Percentiles rank a stretch among this genome's conserved stretches.
phyloP scores from a whole-genome alignment of 2,888 invertebrate species.

The Agrilus biguttatus region DNA sequence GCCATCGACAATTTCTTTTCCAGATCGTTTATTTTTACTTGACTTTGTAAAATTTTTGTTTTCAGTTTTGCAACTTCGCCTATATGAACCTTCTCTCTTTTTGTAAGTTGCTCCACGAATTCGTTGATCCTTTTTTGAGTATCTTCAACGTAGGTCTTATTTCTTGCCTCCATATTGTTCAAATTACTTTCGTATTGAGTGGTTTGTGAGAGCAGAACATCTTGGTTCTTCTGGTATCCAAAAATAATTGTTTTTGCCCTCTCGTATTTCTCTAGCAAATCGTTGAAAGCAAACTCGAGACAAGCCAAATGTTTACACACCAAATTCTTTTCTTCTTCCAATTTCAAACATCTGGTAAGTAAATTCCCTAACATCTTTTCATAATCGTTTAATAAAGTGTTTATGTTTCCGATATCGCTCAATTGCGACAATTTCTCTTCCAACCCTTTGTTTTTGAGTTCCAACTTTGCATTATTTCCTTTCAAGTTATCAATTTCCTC shows the following conservation, averaged over 20 bases:
- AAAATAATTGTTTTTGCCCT: conserved; percentile 19
- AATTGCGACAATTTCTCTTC: background rate
- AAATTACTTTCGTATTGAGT: conserved; percentile 16
- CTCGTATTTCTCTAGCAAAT: conserved; percentile 22
- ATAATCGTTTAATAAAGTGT: conserved; percentile 15
- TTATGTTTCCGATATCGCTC: conserved; percentile 3
- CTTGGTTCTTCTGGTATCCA: conserved; percentile 21
- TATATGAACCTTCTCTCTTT: conserved; percentile 16
- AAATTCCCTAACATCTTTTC: conserved; percentile 20
- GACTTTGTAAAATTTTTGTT: conserved; percentile 17
- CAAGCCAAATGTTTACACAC: conserved; percentile 18
- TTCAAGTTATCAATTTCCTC: no score
- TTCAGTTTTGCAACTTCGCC: conserved; percentile 19
- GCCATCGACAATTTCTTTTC: conserved; percentile 14
- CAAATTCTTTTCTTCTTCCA: conserved; percentile 16
- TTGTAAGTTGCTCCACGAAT: conserved; percentile 16
- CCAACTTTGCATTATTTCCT: background rate
- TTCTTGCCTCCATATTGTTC: conserved; percentile 15
- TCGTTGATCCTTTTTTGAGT: conserved; percentile 17
- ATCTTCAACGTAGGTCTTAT: conserved; percentile 16
- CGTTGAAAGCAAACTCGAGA: conserved; percentile 21
- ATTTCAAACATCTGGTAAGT: conserved; percentile 16
- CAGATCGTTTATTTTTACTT: conserved; percentile 19
- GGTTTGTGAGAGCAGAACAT: conserved; percentile 17
- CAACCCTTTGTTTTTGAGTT: conserved; percentile 2